phyloP scores from a whole-genome alignment of 1,140 invertebrate genomes.

The Chironomus striatipennis region DNA sequence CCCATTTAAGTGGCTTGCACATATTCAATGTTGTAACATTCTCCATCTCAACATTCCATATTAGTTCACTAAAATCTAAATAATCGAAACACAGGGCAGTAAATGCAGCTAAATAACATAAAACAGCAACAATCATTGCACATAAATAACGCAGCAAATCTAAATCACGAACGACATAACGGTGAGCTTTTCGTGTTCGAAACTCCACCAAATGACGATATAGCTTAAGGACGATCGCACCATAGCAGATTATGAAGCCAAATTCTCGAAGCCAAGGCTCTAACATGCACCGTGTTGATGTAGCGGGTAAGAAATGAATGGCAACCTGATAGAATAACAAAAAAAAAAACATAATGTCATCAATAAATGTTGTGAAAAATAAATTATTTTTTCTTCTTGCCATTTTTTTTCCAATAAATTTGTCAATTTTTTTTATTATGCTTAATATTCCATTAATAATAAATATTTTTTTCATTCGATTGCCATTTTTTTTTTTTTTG shows the following conservation, averaged over 20 bases:
- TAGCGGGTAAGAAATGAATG: constrained; percentile 69
- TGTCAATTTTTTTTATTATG: too few relatives aligned
- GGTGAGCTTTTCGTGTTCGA: constrained; percentile 78
- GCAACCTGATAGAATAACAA: constrained; percentile 56
- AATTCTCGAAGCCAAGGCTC: constrained; percentile 83
- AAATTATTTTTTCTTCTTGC: too few relatives aligned
- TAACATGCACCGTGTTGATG: constrained; percentile 62
- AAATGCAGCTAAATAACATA: constrained; percentile 79
- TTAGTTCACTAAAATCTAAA: constrained; percentile 41
- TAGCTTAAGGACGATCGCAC: constrained; percentile 79
- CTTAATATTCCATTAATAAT: too few relatives aligned
- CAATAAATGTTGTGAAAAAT: too few relatives aligned
- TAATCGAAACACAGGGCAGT: constrained; percentile 60
- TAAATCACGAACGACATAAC: constrained; percentile 76
- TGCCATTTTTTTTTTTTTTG: too few relatives aligned
- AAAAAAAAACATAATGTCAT: background rate
- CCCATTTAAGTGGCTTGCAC: constrained; percentile 78
- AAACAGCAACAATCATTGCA: constrained; percentile 64
- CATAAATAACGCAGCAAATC: constrained; percentile 70
- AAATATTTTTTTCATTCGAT: too few relatives aligned
- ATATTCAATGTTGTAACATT: constrained; percentile 46
- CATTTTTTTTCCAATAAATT: too few relatives aligned
- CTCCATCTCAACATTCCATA: constrained; percentile 34
- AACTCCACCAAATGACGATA: constrained; percentile 77
- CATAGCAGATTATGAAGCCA: constrained; percentile 85